Evolutionary conservation across 2,113 vertebrate species (phyloP), one percentile per base, ranked within the genome.

Genomic region (Oreochromis spilurus): DNA sequence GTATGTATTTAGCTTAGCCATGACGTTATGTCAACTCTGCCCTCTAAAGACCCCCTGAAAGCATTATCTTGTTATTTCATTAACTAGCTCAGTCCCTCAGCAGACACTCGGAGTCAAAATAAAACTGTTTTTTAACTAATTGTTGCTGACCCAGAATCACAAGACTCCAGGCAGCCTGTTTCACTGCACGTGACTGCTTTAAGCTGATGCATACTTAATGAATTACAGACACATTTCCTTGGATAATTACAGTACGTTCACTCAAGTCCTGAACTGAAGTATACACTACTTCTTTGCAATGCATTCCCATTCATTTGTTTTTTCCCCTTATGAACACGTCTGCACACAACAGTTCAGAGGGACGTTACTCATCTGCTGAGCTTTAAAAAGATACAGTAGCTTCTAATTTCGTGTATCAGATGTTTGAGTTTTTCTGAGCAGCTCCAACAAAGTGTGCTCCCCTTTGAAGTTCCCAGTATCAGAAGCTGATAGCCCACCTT

Each of bases 81-180:
- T 86, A 85, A 88, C 85, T 34, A 62, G 79, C 67, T 85, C 65
- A 43, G 58, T 52, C 40, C 7, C 58, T 50, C 3, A 45, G 70
- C 26, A 84, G 80, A 84, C 58, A 77, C 67, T 79, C 26, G 3
- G 36, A 91, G 80, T 87, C 83, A 58, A 87, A 91, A 87, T 57
- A 58, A 84, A 89, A 45, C 54, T 13, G 93, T 92, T 92, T 87
- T 85, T 84, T 89, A 58, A 54, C 6, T 83, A 94, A 92, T 91
- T 88, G 85, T 62, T 90, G 79, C 40, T 17, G 9, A 55, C 80
- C 31, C 7, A 62, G 29, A 79, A 89, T 93, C 87, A 93, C 67
- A 87, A 16, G 88, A 91, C 83, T 60, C 29, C 55, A 75, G 82
- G 55, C 65, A 81, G 82, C 58, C 81, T 4, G 53, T 16, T 81